These are phyloP conservation scores for Chauna torquata DNA, from an alignment of 2,113 vertebrate species.

Conservation along the genomic window DNA sequence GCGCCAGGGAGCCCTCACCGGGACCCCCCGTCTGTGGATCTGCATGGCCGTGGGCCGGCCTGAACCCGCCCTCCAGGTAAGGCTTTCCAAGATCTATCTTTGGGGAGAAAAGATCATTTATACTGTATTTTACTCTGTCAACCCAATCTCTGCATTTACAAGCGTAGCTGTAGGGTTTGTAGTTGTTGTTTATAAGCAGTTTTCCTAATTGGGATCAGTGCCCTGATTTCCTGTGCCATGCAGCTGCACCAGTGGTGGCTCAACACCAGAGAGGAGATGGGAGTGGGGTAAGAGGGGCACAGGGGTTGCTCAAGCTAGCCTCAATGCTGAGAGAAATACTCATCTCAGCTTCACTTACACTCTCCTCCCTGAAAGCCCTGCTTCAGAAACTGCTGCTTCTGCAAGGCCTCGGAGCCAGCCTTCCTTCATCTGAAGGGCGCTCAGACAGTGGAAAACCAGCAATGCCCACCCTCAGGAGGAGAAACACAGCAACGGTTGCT, in stretches of 20 bases:
- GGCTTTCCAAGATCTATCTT: background rate
- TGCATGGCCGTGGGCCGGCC: rapidly evolving
- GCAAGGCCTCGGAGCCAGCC: background rate
- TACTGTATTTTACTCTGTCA: background rate
- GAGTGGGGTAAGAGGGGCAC: background rate
- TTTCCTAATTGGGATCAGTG: background rate
- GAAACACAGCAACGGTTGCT: background rate
- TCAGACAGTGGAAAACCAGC: background rate
- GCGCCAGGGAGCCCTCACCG: rapidly evolving
- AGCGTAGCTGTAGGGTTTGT: background rate
- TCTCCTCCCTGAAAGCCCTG: background rate
- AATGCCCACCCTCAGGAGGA: rapidly evolving
- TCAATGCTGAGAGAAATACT: background rate
- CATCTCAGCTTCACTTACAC: background rate
- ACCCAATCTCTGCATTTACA: background rate
- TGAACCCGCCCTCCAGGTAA: background rate
- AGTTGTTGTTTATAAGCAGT: background rate
- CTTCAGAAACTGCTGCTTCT: background rate
- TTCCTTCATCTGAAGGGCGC: background rate
- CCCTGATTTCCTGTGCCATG: background rate
- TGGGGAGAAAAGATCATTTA: background rate
- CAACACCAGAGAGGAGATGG: background rate
- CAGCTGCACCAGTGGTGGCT: background rate
- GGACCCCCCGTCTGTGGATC: background rate
- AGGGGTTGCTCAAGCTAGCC: background rate